Base-by-base conservation (phyloP, 1,140 invertebrate species). In the Rhagoletis pomonella region DNA sequence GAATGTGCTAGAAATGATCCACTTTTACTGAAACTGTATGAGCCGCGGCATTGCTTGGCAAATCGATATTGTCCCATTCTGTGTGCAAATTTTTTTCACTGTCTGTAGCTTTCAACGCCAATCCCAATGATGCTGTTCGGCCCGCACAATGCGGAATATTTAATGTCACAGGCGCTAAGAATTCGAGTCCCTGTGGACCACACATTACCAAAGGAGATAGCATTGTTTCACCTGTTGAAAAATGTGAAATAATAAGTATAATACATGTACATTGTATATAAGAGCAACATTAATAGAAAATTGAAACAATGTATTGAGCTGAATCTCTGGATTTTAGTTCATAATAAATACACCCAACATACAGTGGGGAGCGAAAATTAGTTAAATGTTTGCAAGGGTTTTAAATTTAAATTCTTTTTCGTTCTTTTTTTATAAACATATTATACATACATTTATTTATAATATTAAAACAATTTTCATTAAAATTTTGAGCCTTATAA, bases 191-290 rank as follows among this genome's bases (percentile, higher is more conserved):
- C 94, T 97, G 97, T 12, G 98, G 98, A 85, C 98, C 98, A 94
- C 98, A 99, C 96, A 99, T 98, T 89, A 99, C 97, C 89, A 99
- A 94, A 67, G 98, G 98, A 90, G 97, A 98, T 85, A 98, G 94
- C 94, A 98, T 95, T 64, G 97, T 97, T 95, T 98, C 97, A 96
- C 97, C 98, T 98, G 93, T 93, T 88, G 90, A 89, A 62, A 85
- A 59, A 85, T 60, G 29, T 39, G 5, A 85, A 85, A 58, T 85
- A 4, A 73, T 29, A 29, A 29, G 29, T 29, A 29, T 29, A 29
- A 29, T 29, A 29, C 29, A 29, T 29, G 29, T 29, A 29, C 29
- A 29, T 29, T 29, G 29, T 29, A 29, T 29, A 29, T 29, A 29
- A 29, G 29, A 29, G 29, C 29, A 29, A 29, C 29, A 29, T 29